A percentile compares a stretch with the other conserved stretches of the same genome.
These are phyloP conservation scores for Laterallus jamaicensis DNA, from an alignment of 2,113 vertebrate genomes.

Conservation along the genomic window DNA sequence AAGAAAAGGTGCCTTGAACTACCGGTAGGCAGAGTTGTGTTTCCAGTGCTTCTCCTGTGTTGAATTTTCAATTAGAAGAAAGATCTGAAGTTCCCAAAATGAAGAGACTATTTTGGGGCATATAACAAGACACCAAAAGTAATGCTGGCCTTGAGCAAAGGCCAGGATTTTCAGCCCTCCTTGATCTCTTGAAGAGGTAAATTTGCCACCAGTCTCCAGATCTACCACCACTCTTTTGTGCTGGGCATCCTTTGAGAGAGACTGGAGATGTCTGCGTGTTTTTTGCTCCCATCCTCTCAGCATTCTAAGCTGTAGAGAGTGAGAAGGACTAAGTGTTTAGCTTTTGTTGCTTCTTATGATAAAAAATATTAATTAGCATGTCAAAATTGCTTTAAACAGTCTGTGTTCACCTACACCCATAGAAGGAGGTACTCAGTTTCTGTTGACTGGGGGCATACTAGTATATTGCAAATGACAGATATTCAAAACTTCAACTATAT, in stretches of 20 bases:
- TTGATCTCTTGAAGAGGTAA: neutral
- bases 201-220: neutral
- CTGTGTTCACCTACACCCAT: neutral
- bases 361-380: neutral
- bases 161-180: neutral
- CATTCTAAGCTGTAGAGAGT: neutral
- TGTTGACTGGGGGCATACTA: neutral
- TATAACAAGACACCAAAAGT: neutral
- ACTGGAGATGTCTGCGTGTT: neutral
- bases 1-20: neutral
- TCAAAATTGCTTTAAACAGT: neutral
- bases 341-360: neutral
- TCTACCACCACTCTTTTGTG: neutral
- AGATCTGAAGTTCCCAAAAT: neutral
- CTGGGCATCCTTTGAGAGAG: neutral
- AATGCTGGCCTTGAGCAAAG: neutral
- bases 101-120: neutral
- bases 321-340: neutral
- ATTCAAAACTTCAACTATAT: neutral
- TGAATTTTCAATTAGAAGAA: neutral
- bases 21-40: neutral
- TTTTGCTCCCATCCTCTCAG: neutral
- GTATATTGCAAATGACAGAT: neutral
- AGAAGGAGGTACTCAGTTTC: neutral
- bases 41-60: neutral